Evolutionary conservation across 2,797 vertebrate genomes (phyloP), one percentile per base, ranked within the genome.

Genomic region (Holocentrus rufus): DNA sequence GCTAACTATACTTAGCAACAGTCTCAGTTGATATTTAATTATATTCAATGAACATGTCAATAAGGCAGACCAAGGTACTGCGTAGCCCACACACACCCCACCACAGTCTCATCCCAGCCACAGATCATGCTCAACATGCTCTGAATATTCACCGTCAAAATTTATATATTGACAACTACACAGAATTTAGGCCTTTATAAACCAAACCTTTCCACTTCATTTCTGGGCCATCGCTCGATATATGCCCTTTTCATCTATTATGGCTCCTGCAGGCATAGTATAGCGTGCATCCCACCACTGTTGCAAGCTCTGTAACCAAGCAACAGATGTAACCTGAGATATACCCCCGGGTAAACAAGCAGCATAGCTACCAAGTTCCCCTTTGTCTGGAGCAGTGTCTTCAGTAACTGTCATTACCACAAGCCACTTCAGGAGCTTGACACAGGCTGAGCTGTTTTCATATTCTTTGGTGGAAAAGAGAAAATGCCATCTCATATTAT

Each of bases 401-500:
- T 34, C 30, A 62, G 18, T 17, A 57, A 57, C 60, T 70, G 39
- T 52, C 10, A 55, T 2, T 9, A 27, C 30, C 8, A 49, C 8
- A 34, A 9, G 30, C 15, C 9, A n/a, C 15, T 3, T 6, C 55
- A 23, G 15, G 22, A 39, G 23, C 1, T 52, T 64, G 5, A 14
- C 2, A 22, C 5, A 15, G 14, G 18, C 42, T 4, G 25, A 0
- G 1, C 34, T 66, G 31, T 63, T 39, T 18, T 76, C 14, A 5
- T 10, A 61, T 17, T 18, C 60, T n/a, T 34, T 2, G n/a, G 6
- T 7, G 5, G 39, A 34, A 49, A 56, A 39, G 18, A 4, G 6
- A 52, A 64, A 47, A 91, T 74, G 90, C 77, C 87, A 0, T 67
- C 76, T 66, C 90, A 91, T 25, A 69, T 92, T 2, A 90, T 91